phyloP scores from a whole-genome alignment of 2,888 invertebrate genomes.

The Caenorhabditis angaria region DNA sequence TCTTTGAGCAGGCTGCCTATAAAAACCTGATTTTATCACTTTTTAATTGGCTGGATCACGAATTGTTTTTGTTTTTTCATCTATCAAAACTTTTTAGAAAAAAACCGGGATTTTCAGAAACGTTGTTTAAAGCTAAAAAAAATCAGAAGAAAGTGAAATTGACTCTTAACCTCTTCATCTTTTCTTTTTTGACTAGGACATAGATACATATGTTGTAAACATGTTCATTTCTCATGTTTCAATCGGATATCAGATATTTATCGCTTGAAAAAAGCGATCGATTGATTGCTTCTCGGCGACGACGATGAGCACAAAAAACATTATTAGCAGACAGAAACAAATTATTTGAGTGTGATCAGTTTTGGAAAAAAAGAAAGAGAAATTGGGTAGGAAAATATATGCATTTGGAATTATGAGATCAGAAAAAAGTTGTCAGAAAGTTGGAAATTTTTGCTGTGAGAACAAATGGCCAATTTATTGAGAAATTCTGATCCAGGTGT shows the following conservation, averaged over 20 bases:
- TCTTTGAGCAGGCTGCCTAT: not conserved
- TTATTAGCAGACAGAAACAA: no score
- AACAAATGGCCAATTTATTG: no score
- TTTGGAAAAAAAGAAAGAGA: no score
- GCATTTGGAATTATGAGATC: no score
- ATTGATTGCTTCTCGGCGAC: constrained; percentile 4
- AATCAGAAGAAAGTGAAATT: not conserved
- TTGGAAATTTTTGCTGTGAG: no score
- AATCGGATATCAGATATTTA: constrained; percentile 4
- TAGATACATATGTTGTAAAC: constrained; percentile 2
- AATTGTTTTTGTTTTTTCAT: not conserved
- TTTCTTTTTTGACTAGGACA: not conserved
- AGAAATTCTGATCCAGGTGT: no score
- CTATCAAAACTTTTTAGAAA: no score
- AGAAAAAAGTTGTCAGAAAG: no score
- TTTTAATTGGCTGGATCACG: not conserved
- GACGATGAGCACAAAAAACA: no score
- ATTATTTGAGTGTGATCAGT: no score
- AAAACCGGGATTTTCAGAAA: not conserved
- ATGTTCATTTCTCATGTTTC: constrained; percentile 4
- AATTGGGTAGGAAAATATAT: no score
- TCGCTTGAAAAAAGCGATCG: constrained; percentile 4
- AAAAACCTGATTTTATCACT: constrained; percentile 6
- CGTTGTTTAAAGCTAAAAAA: not conserved
- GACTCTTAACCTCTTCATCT: not conserved